Base-by-base conservation (phyloP, 2,113 vertebrate species). In the Capra hircus region DNA sequence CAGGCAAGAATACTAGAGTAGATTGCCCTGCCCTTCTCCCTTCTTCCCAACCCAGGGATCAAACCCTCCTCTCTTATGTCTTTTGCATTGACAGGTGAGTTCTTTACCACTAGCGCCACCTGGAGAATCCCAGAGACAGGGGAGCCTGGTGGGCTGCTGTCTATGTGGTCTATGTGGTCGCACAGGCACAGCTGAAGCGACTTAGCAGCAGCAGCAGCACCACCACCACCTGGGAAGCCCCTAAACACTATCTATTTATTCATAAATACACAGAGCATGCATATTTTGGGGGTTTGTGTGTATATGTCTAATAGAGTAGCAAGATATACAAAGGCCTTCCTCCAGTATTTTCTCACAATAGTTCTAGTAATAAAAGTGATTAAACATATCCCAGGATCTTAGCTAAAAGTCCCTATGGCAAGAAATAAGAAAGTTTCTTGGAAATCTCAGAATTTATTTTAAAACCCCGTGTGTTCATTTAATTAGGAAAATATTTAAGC, bases 401-500 rank as follows among this genome's bases (percentile, higher is more conserved):
- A 90, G 33, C 33, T 90, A 71, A 28, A 83, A 33, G 4, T 55
- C 3, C 6, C 14, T 80, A 0, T 82, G 64, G 14, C 43, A 77
- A 55, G 27, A 96, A 71, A 28, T 1, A 23, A 48, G 19, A n/a
- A 83, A 1, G 57, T n/a, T 83, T 95, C 33, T 83, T 92, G 9
- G 23, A 36, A 82, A 82, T 87, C 19, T 48, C 8, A 33, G 19
- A 80, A 95, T 55, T 52, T 94, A 77, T 92, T 74, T 81, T 85
- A 28, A 91, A 94, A 52, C 87, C 1, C 36, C 8, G 0, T 27
- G 6, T 88, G 7, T 57, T 94, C 25, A 89, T 96, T 93, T 53
- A 93, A 93, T 62, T 50, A 81, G 13, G 16, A 92, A 90, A 60
- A 48, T 82, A 74, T 64, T 84, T 48, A 90, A 53, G n/a, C 45